Evolutionary conservation across 1,140 invertebrate genomes (phyloP), one percentile per base, ranked within the genome.

Genomic region (Drosophila equinoxialis): DNA sequence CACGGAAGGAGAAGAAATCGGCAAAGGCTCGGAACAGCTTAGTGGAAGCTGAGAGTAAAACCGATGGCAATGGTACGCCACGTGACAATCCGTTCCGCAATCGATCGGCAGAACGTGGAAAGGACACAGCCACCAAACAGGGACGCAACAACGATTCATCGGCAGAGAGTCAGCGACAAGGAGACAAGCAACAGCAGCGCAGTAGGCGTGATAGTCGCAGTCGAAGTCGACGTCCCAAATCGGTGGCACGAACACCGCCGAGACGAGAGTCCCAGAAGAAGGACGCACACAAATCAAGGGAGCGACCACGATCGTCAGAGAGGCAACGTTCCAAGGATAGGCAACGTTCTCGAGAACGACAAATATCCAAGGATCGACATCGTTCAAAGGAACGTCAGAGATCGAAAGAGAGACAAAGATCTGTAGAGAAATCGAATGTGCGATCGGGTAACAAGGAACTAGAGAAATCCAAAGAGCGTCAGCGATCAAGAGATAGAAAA

Each of bases 61-160:
- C 26, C 17, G 71, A 65, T 51, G 54, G 13, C 20, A 75, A 63
- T 51, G 69, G 17, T 48, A 39, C 70, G 37, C 66, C 73, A 1
- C 63, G 63, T 14, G 71, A 84, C 3, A 91, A 90, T 79, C 77
- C 72, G 2, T 74, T 65, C 17, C 77, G 90, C 2, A 76, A 90
- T 58, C 83, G 90, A 10, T 91, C 90, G 7, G 61, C 57, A 6
- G 90, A 91, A 65, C 74, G 83, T 26, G 73, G 84, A 13, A 84
- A 66, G 60, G 80, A 75, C 0, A 30, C 41, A 0, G 6, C 7
- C 35, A 10, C 35, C 35, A 89, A 84, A 7, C n/a, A 41, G 26
- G 59, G 66, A 8, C 71, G 73, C 42, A 60, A 68, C 2, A 60
- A 72, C 2, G 80, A 72, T 1, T 74, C 77, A 30, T 71, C 81